A percentile compares a stretch with the other conserved stretches of the same genome.
Evolutionary conservation across 2,113 vertebrate genomes (phyloP).

Genomic region (Riparia riparia): DNA sequence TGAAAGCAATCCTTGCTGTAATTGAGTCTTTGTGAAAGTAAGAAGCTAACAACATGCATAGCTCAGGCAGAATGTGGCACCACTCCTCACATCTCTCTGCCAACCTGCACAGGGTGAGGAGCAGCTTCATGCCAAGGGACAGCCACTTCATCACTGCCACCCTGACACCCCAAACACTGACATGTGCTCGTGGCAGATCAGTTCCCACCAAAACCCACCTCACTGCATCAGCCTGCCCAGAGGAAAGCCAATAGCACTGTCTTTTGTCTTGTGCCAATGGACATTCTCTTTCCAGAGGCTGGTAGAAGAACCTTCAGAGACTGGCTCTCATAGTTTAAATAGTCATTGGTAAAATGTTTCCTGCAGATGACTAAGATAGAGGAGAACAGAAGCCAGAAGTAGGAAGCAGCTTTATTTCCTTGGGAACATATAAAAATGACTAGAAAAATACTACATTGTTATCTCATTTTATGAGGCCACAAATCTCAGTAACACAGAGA

Average conservation of each 20-base stretch:
- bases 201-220: not conserved
- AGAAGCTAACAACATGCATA: not conserved
- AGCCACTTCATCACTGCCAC: not conserved
- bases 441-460: not conserved
- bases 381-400: not conserved
- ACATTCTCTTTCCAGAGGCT: not conserved
- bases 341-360: not conserved
- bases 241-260: rapidly evolving
- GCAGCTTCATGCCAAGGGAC: not conserved
- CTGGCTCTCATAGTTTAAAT: not conserved
- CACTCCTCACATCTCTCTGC: not conserved
- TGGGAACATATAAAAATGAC: not conserved
- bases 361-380: not conserved
- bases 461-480: not conserved
- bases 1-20: not conserved
- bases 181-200: not conserved
- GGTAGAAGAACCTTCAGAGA: not conserved
- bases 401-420: not conserved
- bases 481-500: not conserved
- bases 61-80: not conserved
- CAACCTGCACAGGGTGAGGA: not conserved
- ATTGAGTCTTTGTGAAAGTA: not conserved
- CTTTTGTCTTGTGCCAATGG: not conserved
- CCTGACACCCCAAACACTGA: not conserved
- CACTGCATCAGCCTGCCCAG: no score